Evolutionary conservation across 2,888 invertebrate species (phyloP), one percentile per base, ranked within the genome.

Genomic region (Micoletzkya japonica): DNA sequence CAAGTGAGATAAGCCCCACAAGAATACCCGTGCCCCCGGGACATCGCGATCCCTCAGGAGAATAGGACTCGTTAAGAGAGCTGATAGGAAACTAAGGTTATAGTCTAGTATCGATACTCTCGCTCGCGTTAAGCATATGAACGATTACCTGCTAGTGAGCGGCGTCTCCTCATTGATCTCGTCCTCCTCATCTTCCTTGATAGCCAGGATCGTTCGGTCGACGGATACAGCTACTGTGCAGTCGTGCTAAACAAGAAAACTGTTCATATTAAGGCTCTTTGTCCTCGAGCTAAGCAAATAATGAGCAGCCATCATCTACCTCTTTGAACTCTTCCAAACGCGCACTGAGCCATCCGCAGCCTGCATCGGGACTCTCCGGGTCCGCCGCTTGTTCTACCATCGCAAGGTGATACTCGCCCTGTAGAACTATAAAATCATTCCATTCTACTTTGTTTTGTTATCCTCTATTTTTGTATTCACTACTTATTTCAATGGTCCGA

Each of bases 321-420:
- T 63, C 6, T 28, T 52, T 20, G 24, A 66, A 54, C 37, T 66
- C 54, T 36, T 37, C 26, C 20, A 37, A n/a, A 17, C 37, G 39
- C 4, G 52, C 24, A 4, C 36, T 32, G n/a, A 66, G 34, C 26
- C n/a, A 66, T 28, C 10, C 2, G 7, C n/a, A 14, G 6, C 28
- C 34, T 34, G 44, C 50, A 1, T 10, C 14, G 1, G 20, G 24
- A 20, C n/a, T n/a, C n/a, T n/a, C 32, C 6, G 10, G 2, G 0
- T n/a, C 26, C 2, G 14, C 24, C 7, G 63, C 24, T 10, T 37
- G 61, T n/a, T 37, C 63, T 6, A 74, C 72, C 63, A 74, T 61
- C 6, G 74, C 74, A 37, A 74, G 37, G 36, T 74, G 74, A 54
- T 74, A 74, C 10, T 72, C 63, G 26, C 74, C 74, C 73, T 74